Conservation (phyloP, 2,888 invertebrate genomes). For the Caenorhabditis sp. region DNA sequence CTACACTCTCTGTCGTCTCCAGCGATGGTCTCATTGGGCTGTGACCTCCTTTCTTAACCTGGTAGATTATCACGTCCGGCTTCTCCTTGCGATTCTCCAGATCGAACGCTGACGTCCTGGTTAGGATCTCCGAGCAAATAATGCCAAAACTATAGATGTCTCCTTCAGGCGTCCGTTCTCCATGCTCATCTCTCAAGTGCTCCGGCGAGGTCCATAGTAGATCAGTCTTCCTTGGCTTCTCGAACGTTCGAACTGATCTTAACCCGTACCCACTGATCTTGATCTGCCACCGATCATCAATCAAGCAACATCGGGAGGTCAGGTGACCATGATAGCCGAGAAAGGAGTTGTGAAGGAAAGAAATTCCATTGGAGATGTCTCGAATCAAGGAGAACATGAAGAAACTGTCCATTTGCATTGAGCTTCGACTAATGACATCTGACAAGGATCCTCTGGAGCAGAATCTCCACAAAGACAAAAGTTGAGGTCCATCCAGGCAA, state of each 20-base stretch:
- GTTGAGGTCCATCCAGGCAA: slow-evolving; percentile 74
- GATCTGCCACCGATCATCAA: slow-evolving; percentile 76
- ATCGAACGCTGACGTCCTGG: slow-evolving; percentile 57
- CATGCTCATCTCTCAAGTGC: slow-evolving; percentile 62
- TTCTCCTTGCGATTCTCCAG: slow-evolving; percentile 62
- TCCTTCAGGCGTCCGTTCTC: slow-evolving; percentile 44
- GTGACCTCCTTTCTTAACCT: slow-evolving; percentile 72
- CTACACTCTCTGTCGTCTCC: slow-evolving; percentile 48
- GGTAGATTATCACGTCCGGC: slow-evolving; percentile 72
- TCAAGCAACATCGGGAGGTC: slow-evolving; percentile 68
- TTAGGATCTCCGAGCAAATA: slow-evolving; percentile 68
- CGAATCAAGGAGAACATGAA: slow-evolving; percentile 79
- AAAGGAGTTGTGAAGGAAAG: slow-evolving; percentile 53
- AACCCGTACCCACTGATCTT: slow-evolving; percentile 68
- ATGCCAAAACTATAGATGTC: slow-evolving; percentile 76
- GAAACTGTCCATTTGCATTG: slow-evolving; percentile 78
- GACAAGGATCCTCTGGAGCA: slow-evolving; percentile 74
- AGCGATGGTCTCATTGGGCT: slow-evolving; percentile 68
- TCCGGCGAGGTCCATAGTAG: slow-evolving; percentile 77
- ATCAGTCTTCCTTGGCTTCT: slow-evolving; percentile 50
- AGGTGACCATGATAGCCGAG: slow-evolving; percentile 51
- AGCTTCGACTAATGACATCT: slow-evolving; percentile 61
- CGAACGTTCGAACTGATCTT: slow-evolving; percentile 17
- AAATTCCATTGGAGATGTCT: slow-evolving; percentile 70
- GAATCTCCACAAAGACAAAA: slow-evolving; percentile 77